Base-by-base conservation (phyloP, 2,888 invertebrate genomes). In the Linnaemya vulpina region DNA sequence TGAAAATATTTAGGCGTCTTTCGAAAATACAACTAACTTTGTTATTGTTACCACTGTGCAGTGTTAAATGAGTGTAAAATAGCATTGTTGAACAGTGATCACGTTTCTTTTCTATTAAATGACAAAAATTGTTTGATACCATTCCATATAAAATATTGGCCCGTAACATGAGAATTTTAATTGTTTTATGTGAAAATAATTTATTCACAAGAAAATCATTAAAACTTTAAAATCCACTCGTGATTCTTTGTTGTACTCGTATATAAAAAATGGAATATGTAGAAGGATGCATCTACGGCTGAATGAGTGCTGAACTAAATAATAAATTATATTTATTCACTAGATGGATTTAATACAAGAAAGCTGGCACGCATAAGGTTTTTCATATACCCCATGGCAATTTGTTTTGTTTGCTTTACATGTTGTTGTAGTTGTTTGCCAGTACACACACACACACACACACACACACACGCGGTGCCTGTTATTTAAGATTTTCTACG, bases 261-360 rank as follows among this genome's bases (percentile, higher is more conserved):
- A 11, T 22, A 70, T 38, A n/a, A 67, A 46, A 40, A 40, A 40
- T 40, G 11, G 22, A 74, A 43, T 30, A 58, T 46, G 35, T 38
- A 30, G 25, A 67, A 67, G 51, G 30, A 80, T 67, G 79, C 46
- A 55, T 79, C 35, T 43, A 40, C 35, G 43, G 43, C 35, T 78
- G 62, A 53, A 65, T 84, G 60, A 49, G 63, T 46, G 58, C 51
- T 60, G 82, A 65, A 71, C 49, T 40, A 62, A 71, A 85, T 79
- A 75, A 75, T 79, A 75, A 85, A 82, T 85, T 83, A 82, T 79
- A 60, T 82, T 75, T 85, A 78, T 82, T 82, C 75, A 79, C 82
- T 82, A 67, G 75, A 79, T 82, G 70, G 63, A 78, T 83, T 83
- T 78, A 40, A 49, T 70, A 65, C 38, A 51, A 20, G 65, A 43